phyloP scores from a whole-genome alignment of 2,113 vertebrate genomes.

The Nannospalax galili region DNA sequence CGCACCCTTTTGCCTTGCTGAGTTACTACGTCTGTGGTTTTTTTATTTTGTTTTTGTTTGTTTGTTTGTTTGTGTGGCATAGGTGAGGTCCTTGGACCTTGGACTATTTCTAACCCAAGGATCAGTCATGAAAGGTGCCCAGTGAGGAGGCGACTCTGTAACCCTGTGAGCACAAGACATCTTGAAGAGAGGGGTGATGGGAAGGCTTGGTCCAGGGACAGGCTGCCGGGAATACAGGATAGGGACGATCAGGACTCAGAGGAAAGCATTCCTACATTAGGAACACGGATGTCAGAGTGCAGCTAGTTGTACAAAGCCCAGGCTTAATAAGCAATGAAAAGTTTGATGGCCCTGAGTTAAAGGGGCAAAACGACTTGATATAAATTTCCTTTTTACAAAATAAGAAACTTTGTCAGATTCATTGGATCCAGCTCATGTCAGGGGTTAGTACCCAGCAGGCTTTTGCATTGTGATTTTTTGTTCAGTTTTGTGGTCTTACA shows the following conservation, averaged over 20 bases:
- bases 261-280: not conserved
- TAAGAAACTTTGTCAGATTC: not conserved
- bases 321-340: not conserved
- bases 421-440: not conserved
- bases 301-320: not conserved
- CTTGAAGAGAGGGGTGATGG: too few relatives aligned
- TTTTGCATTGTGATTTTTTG: not conserved
- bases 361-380: not conserved
- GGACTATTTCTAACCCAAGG: too few relatives aligned
- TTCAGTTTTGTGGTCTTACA: not conserved
- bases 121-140: not conserved
- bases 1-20: too few relatives aligned
- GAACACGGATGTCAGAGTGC: not conserved
- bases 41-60: too few relatives aligned
- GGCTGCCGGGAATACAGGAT: accelerated
- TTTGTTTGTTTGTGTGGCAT: too few relatives aligned
- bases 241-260: not conserved
- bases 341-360: not conserved
- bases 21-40: too few relatives aligned
- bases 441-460: not conserved
- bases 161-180: not conserved
- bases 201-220: not conserved
- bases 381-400: slow-evolving; percentile 26
- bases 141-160: not conserved
- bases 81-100: too few relatives aligned